A percentile compares a stretch with the other conserved stretches of the same genome.
Conservation (phyloP, 2,797 vertebrate species). For the Poeciliopsis paucimaculata region DNA sequence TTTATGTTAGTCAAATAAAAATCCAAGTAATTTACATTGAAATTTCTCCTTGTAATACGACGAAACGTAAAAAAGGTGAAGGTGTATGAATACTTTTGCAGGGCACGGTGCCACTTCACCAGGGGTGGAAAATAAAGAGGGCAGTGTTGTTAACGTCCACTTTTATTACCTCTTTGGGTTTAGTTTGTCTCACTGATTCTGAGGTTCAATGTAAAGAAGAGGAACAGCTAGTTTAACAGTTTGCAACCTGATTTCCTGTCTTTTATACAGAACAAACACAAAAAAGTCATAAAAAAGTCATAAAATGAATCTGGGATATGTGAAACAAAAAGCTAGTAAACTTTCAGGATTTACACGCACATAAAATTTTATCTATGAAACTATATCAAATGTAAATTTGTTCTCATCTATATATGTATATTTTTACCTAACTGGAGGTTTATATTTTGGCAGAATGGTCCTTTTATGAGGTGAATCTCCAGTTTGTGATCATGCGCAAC, state of each 20-base stretch:
- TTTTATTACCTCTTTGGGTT: background rate
- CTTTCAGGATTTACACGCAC: background rate
- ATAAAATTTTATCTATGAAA: background rate
- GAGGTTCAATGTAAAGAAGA: background rate
- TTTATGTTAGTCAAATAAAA: background rate
- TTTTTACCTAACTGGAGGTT: background rate
- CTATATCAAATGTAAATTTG: background rate
- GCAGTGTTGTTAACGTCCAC: background rate
- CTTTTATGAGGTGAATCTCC: slow-evolving; percentile 63
- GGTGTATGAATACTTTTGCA: background rate
- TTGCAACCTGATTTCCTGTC: background rate
- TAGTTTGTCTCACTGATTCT: background rate
- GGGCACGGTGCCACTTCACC: background rate
- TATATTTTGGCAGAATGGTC: slow-evolving; percentile 72
- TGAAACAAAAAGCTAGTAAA: background rate
- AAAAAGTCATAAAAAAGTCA: background rate
- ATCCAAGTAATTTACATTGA: background rate
- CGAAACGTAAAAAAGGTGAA: background rate
- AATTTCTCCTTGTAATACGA: background rate
- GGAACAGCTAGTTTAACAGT: background rate
- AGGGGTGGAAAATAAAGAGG: background rate
- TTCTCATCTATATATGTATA: background rate
- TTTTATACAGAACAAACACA: background rate
- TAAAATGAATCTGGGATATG: background rate
- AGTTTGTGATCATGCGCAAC: slow-evolving; percentile 43